These are phyloP conservation scores for Picathartes gymnocephalus DNA, from an alignment of 2,113 vertebrate genomes.

Conservation along the genomic window DNA sequence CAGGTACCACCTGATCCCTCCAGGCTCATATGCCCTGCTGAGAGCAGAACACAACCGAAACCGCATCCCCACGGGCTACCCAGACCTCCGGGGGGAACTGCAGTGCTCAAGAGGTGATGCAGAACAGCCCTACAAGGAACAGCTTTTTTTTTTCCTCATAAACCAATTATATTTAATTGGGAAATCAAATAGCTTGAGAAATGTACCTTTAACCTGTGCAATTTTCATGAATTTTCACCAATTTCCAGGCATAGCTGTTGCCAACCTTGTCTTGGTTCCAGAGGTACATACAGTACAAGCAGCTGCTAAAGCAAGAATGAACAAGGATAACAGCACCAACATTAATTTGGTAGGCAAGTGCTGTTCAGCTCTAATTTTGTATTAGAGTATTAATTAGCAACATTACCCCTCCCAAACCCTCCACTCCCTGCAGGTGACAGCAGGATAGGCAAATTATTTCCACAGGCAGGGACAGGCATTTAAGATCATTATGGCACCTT, in stretches of 20 bases:
- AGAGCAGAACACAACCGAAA: neutral
- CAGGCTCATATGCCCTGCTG: rapidly evolving
- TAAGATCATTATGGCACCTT: neutral
- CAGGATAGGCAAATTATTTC: neutral
- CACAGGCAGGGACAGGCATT: neutral
- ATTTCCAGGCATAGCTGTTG: neutral
- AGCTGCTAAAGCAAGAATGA: neutral
- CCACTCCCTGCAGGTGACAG: neutral
- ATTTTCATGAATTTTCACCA: neutral
- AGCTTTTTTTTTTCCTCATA: neutral
- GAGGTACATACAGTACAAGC: neutral
- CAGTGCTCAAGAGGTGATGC: neutral
- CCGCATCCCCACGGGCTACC: rapidly evolving
- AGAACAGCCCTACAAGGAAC: neutral
- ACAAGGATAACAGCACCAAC: neutral
- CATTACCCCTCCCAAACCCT: neutral
- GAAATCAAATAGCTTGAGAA: neutral
- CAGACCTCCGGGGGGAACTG: neutral
- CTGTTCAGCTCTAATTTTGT: neutral
- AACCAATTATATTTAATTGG: neutral
- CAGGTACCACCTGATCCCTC: neutral
- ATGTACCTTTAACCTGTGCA: neutral
- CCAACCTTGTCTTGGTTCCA: neutral
- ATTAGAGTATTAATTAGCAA: neutral
- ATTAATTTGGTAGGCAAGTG: neutral